A percentile compares a stretch with the other conserved stretches of the same genome.
phyloP scores from a whole-genome alignment of 2,888 invertebrate species.

The Aplocera efformata region DNA sequence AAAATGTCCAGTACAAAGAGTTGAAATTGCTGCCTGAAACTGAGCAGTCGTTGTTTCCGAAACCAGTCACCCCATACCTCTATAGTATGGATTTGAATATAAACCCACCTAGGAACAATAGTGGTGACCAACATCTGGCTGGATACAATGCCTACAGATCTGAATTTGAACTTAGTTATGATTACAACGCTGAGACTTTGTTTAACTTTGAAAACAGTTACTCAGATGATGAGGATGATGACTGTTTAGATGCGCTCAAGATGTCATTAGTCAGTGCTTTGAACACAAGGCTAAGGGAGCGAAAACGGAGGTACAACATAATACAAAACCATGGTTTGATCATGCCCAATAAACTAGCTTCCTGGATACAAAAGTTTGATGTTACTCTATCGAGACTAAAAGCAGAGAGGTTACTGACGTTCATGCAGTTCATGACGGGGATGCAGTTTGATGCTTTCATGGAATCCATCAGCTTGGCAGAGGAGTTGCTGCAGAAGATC shows the following conservation, averaged over 20 bases:
- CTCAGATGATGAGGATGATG: slow-evolving; percentile 69
- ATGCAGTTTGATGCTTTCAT: slow-evolving; percentile 88
- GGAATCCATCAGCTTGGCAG: slow-evolving; percentile 86
- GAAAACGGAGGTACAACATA: slow-evolving; percentile 85
- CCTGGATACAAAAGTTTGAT: slow-evolving; percentile 86
- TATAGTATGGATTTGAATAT: slow-evolving; percentile 82
- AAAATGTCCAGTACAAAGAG: slow-evolving; percentile 81
- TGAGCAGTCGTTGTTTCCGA: slow-evolving; percentile 79
- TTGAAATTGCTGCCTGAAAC: slow-evolving; percentile 81
- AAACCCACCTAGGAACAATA: slow-evolving; percentile 87
- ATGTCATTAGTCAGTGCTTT: slow-evolving; percentile 86
- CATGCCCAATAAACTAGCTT: slow-evolving; percentile 84
- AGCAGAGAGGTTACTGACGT: slow-evolving; percentile 83
- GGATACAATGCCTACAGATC: slow-evolving; percentile 93
- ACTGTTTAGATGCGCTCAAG: slow-evolving; percentile 83
- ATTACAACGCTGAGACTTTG: slow-evolving; percentile 89
- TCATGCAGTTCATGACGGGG: slow-evolving; percentile 88
- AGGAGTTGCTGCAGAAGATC: slow-evolving; percentile 83
- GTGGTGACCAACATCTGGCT: slow-evolving; percentile 80
- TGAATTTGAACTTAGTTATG: slow-evolving; percentile 92
- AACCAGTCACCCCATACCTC: slow-evolving; percentile 81
- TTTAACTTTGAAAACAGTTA: slow-evolving; percentile 72
- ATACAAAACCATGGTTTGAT: slow-evolving; percentile 90
- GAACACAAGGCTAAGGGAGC: slow-evolving; percentile 87
- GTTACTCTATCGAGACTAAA: slow-evolving; percentile 78